These are phyloP conservation scores for Acomys russatus DNA, from an alignment of 2,797 vertebrate species.

Conservation along the genomic window DNA sequence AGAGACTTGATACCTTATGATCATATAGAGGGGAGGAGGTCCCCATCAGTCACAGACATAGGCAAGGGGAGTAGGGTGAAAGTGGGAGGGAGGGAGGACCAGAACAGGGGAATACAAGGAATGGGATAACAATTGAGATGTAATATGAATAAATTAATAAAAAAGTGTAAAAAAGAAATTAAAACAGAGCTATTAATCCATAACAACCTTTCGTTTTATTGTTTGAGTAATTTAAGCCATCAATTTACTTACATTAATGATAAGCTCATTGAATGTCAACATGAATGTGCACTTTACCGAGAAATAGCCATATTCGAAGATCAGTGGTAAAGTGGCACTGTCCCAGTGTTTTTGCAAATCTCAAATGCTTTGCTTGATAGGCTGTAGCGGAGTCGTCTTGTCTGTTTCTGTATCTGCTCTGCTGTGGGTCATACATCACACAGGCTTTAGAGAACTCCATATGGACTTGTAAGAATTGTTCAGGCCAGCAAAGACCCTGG, in stretches of 20 bases:
- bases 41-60: too few species aligned
- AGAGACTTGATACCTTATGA: too few species aligned
- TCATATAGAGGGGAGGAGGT: too few species aligned
- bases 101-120: too few species aligned
- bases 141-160: too few species aligned
- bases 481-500: neutral
- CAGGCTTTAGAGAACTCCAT: neutral
- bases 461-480: neutral
- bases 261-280: neutral
- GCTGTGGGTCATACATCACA: neutral
- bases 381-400: neutral
- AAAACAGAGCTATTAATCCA: neutral
- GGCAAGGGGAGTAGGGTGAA: too few species aligned
- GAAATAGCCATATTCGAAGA: neutral
- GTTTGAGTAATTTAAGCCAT: neutral
- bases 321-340: neutral
- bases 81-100: too few species aligned
- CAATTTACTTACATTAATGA: neutral
- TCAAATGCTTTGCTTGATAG: neutral
- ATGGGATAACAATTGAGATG: too few species aligned
- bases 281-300: neutral
- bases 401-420: neutral
- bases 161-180: neutral
- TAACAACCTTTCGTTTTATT: neutral
- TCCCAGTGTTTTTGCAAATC: neutral